Conservation (phyloP, 2,797 vertebrate species). For the Tachyglossus aculeatus region DNA sequence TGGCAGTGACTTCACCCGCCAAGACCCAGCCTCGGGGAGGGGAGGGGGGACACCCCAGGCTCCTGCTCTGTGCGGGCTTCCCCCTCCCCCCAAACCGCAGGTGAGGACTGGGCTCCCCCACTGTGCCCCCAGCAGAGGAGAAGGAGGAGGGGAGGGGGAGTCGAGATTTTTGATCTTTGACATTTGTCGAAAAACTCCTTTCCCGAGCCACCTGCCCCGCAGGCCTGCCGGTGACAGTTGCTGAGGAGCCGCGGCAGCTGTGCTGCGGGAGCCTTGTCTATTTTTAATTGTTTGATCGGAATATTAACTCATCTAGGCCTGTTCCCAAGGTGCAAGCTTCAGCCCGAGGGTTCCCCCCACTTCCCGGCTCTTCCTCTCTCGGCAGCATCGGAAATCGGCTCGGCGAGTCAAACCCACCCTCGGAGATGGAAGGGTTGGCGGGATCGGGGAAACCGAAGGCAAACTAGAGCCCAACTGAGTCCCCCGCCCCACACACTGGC, state of each 20-base stretch:
- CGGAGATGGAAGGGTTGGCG: background rate
- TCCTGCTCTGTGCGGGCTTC: slow-evolving; percentile 2
- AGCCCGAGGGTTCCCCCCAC: slow-evolving; percentile 42
- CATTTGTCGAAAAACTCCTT: slow-evolving; percentile 21
- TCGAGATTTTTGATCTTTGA: background rate
- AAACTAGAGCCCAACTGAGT: no score
- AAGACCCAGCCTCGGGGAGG: background rate
- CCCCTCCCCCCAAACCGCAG: no score
- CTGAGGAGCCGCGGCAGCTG: slow-evolving; percentile 47
- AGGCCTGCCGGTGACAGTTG: slow-evolving; percentile 43
- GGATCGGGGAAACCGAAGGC: background rate
- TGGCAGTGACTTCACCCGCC: slow-evolving; percentile 55
- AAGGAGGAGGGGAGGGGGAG: background rate
- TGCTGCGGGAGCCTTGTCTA: slow-evolving; percentile 69
- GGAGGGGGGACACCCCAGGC: slow-evolving; percentile 1
- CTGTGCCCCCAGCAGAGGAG: background rate
- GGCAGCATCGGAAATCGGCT: slow-evolving; percentile 8
- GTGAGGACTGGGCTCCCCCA: background rate
- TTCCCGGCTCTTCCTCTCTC: slow-evolving; percentile 13
- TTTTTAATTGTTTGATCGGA: slow-evolving; percentile 76
- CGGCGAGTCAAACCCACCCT: background rate
- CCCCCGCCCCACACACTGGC: no score
- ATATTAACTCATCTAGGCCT: slow-evolving; percentile 74
- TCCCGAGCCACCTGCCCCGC: slow-evolving; percentile 44
- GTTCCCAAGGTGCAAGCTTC: slow-evolving; percentile 40